phyloP scores from a whole-genome alignment of 2,888 invertebrate species.

The Agonopterix alstromeriana region DNA sequence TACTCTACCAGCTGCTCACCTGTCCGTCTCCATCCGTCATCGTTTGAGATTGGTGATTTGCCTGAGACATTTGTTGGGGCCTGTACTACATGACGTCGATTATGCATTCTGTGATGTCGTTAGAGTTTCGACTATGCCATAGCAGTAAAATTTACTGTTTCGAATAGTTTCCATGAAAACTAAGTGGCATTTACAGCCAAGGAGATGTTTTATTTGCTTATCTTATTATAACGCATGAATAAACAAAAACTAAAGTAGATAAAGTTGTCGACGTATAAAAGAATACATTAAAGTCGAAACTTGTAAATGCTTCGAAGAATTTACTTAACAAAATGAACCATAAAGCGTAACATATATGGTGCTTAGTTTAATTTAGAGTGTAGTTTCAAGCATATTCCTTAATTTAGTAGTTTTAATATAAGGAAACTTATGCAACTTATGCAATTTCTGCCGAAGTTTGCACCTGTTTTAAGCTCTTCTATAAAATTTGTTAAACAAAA shows the following conservation, averaged over 20 bases:
- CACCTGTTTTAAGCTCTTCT: slow-evolving; percentile 33
- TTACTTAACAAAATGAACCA: not conserved
- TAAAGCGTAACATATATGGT: slow-evolving; percentile 5
- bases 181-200: too few relatives aligned
- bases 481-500: slow-evolving; percentile 45
- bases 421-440: slow-evolving; percentile 35
- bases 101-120: too few relatives aligned
- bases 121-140: too few relatives aligned
- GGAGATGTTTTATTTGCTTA: too few relatives aligned
- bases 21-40: too few relatives aligned
- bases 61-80: too few relatives aligned
- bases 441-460: slow-evolving; percentile 42
- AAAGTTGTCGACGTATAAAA: not conserved
- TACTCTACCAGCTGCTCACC: too few relatives aligned
- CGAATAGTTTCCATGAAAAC: too few relatives aligned
- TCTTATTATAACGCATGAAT: too few relatives aligned
- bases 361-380: slow-evolving; percentile 8
- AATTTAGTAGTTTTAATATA: slow-evolving; percentile 47
- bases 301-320: not conserved
- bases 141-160: too few relatives aligned
- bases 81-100: too few relatives aligned
- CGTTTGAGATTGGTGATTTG: too few relatives aligned
- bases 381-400: slow-evolving; percentile 15
- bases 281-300: not conserved
- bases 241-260: not conserved